Base-by-base conservation (phyloP, 2,113 vertebrate genomes). In the Peromyscus leucopus region DNA sequence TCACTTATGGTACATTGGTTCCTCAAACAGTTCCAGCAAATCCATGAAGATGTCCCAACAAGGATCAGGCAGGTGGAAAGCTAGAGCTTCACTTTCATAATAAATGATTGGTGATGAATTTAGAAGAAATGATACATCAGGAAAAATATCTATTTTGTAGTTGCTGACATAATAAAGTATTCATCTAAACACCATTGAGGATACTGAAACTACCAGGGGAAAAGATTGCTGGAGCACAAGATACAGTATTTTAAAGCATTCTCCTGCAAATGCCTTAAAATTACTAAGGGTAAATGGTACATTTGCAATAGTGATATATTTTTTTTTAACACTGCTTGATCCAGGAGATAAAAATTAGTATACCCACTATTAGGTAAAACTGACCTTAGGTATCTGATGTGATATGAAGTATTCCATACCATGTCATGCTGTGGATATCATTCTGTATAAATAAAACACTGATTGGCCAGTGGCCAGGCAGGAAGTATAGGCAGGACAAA, bases 221-320 rank as follows among this genome's bases (percentile, higher is more conserved):
- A 87, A 72, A 3, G 39, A 89, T 42, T 89, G 55, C 67, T 92
- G 13, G 75, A 86, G 28, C 76, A 86, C 24, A 90, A 26, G 57
- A 83, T 69, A 33, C 3, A 93, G 24, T 63, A 39, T 90, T 96
- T 94, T 36, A 95, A 83, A 92, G 65, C 19, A 95, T 67, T 26
- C 42, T 19, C 10, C 48, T 96, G 26, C 7, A 46, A 55, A 71
- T 75, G 4, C 79, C 48, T 90, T 95, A 65, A 90, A 92, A 26
- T 72, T 92, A 39, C 28, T 65, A 63, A n/a, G 28, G 28, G 36
- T 24, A 83, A 63, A 93, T 71, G 0, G 2, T 69, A 28, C 39
- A 15, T 83, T 51, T 74, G 12, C 17, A 67, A 17, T n/a, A 4
- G 26, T 28, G 17, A 36, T 67, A 76, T 85, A 51, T 8, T 55